Conservation (phyloP, 2,797 vertebrate genomes). For the Cirrhinus mrigala region DNA sequence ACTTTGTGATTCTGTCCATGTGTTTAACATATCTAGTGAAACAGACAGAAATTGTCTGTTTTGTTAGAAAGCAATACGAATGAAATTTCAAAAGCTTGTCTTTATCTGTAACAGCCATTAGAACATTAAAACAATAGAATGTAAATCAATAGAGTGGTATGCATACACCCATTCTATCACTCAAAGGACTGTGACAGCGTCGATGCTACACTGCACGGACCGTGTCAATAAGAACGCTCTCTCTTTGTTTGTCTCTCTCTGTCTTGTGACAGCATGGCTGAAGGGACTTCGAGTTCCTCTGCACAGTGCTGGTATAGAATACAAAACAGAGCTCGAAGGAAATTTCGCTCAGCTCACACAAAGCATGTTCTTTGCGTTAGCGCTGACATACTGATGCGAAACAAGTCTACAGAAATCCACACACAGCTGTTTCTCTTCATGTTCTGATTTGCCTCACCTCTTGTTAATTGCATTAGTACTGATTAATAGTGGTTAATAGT, state of each 20-base stretch:
- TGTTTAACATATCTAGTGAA: constrained; percentile 3
- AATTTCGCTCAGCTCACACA: constrained; percentile 34
- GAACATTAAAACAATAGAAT: constrained; percentile 17
- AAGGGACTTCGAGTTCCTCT: constrained; percentile 57
- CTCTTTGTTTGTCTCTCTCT: constrained; percentile 24
- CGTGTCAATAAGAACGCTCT: constrained; percentile 38
- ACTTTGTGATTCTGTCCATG: background rate
- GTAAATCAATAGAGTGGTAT: constrained; percentile 3
- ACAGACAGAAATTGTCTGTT: constrained; percentile 4
- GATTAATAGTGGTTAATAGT: background rate
- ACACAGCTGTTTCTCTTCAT: background rate
- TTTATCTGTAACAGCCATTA: background rate
- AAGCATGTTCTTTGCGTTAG: constrained; percentile 2
- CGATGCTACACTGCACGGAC: constrained; percentile 26
- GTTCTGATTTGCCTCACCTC: background rate
- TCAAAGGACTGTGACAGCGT: constrained; percentile 17
- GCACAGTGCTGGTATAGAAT: constrained; percentile 59
- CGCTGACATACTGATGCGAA: background rate
- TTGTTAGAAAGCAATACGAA: background rate
- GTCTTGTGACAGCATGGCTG: constrained; percentile 36
- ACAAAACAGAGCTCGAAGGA: constrained; percentile 56
- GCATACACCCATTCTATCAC: constrained; percentile 1
- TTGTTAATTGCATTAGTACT: constrained; percentile 3
- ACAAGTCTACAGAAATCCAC: background rate
- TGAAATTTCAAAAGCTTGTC: background rate